Percentiles rank a stretch among this genome's conserved stretches.
These are phyloP conservation scores for Psettodes erumei DNA, from an alignment of 2,113 vertebrate species.

Conservation along the genomic window DNA sequence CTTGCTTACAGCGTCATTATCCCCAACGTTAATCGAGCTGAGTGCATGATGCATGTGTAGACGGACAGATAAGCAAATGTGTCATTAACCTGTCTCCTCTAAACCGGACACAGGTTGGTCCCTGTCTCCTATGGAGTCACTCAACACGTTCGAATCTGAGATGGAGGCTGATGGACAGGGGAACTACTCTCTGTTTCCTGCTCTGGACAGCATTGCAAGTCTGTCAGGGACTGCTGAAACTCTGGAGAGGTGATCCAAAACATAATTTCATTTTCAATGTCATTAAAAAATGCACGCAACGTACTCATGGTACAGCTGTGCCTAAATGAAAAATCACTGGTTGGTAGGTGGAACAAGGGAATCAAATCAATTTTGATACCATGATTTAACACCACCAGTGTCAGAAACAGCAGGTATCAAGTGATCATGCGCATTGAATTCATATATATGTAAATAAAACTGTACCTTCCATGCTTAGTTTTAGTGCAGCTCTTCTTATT, in stretches of 20 bases:
- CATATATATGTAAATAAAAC: not conserved
- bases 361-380: not conserved
- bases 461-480: not conserved
- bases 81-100: not conserved
- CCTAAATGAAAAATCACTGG: not conserved
- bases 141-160: slow-evolving; percentile 85
- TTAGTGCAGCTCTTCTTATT: not conserved
- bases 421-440: no score
- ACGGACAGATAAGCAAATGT: not conserved
- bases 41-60: not conserved
- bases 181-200: slow-evolving; percentile 85
- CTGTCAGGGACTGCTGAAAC: slow-evolving; percentile 81
- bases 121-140: slow-evolving; percentile 79
- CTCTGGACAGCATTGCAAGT: slow-evolving; percentile 83
- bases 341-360: not conserved
- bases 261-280: not conserved
- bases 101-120: slow-evolving; percentile 28
- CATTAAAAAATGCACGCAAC: no score
- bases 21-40: not conserved
- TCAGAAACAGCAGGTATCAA: not conserved
- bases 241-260: slow-evolving; percentile 77
- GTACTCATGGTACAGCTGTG: not conserved
- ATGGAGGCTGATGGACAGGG: slow-evolving; percentile 85
- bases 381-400: not conserved
- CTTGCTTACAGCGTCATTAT: not conserved